Conservation (phyloP, 2,888 invertebrate genomes). For the Notodromas monacha region DNA sequence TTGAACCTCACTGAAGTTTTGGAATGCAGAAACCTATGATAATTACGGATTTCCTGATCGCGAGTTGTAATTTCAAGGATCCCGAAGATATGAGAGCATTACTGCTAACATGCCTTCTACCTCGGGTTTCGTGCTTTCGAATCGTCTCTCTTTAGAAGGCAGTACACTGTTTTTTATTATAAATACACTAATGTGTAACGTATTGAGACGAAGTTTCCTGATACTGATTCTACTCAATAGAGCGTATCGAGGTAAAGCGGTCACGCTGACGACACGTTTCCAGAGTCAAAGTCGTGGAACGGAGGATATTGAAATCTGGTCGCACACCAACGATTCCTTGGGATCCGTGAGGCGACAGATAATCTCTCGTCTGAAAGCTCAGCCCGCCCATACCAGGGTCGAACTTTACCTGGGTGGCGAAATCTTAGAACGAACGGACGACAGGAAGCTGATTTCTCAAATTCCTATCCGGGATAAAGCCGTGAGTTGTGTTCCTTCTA, state of each 20-base stretch:
- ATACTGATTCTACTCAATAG: conserved; percentile 17
- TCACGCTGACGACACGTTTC: conserved; percentile 52
- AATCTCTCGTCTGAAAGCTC: conserved; percentile 11
- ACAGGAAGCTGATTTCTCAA: conserved; percentile 51
- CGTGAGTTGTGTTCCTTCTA: no score
- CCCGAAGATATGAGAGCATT: no score
- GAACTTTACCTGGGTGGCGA: conserved; percentile 70
- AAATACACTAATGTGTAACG: not conserved
- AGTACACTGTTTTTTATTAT: no score
- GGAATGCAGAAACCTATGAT: no score
- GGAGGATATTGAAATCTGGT: conserved; percentile 65
- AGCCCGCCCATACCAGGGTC: conserved; percentile 16
- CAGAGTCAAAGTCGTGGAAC: conserved; percentile 44
- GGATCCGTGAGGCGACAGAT: conserved; percentile 37
- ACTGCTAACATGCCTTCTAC: no score
- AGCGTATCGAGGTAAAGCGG: conserved; percentile 61
- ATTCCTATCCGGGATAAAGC: conserved; percentile 54
- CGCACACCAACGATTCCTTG: conserved; percentile 76
- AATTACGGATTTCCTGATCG: no score
- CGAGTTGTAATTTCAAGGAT: no score
- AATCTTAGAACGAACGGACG: conserved; percentile 41
- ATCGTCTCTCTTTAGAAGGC: no score
- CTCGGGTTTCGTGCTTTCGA: no score
- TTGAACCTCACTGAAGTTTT: no score
- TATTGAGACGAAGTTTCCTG: no score